A percentile compares a stretch with the other conserved stretches of the same genome.
phyloP scores from a whole-genome alignment of 2,113 vertebrate species.

The Calidris pygmaea region DNA sequence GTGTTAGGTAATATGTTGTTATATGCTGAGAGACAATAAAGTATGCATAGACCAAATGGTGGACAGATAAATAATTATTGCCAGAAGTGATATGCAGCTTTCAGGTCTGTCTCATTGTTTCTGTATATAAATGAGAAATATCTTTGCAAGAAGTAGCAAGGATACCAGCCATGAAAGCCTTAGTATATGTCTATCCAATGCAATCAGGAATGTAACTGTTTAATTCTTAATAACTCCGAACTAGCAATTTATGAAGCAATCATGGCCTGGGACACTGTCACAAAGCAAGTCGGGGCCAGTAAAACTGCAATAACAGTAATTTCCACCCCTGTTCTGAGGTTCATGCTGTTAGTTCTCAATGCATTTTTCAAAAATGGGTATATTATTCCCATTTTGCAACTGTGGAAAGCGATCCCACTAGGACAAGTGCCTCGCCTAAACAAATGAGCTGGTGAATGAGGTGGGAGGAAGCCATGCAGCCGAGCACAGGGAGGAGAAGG shows the following conservation, averaged over 20 bases:
- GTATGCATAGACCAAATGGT: background rate
- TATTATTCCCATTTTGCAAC: background rate
- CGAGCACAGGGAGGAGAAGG: background rate
- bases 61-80: conserved; percentile 27
- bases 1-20: conserved; percentile 25
- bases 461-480: background rate
- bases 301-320: background rate
- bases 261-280: background rate
- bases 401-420: background rate
- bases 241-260: background rate
- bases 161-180: background rate
- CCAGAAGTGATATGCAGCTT: background rate
- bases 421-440: background rate
- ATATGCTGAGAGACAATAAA: background rate
- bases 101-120: conserved; percentile 42
- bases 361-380: background rate
- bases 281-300: background rate
- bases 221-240: background rate
- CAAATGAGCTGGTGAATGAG: rapidly evolving
- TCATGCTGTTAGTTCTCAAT: background rate
- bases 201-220: background rate
- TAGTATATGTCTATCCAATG: background rate
- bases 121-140: conserved; percentile 34
- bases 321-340: background rate
- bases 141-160: background rate